Base-by-base conservation (phyloP, 2,888 invertebrate species). In the Clusia tigrina region DNA sequence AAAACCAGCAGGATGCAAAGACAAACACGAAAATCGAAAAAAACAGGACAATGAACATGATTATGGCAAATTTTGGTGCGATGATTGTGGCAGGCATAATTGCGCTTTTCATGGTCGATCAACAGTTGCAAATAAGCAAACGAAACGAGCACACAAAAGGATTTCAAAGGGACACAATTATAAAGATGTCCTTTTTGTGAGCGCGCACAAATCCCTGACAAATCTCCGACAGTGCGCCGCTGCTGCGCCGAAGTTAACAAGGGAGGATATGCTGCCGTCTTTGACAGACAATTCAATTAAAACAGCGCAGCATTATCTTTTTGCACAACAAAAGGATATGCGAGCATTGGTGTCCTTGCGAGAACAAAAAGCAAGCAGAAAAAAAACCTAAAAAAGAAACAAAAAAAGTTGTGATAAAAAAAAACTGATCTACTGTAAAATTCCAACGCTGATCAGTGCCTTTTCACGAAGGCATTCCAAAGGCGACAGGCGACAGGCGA, bases 21-120 rank as follows among this genome's bases (percentile, higher is more conserved):
- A 42, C 3, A n/a, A 42, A 42, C 3, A 42, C 15, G n/a, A 6
- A 42, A n/a, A 3, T 15, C n/a, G 9, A 42, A 5, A 3, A 17
- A 42, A n/a, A 10, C 10, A 15, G n/a, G n/a, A 42, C 42, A 42
- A 42, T 10, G n/a, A 42, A 42, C 74, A 69, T 79, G 76, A 79
- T 76, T 78, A 79, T 73, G 78, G 77, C 78, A 76, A 74, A 76
- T 79, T 74, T 78, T 78, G 71, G 67, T 62, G 59, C 42, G 62
- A 58, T 67, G 67, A 72, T 78, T 77, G 78, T 78, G 76, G 78
- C 67, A 64, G 67, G 59, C 67, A 69, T 69, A 69, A 69, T 73
- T 76, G 77, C 79, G 73, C 75, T 78, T 78, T 76, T 69, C 68
- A 72, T 66, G 60, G 57, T 62, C 62, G 57, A 62, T 58, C 62